Evolutionary conservation across 2,888 invertebrate genomes (phyloP).

Genomic region (Mongoloraphidia duomilia): DNA sequence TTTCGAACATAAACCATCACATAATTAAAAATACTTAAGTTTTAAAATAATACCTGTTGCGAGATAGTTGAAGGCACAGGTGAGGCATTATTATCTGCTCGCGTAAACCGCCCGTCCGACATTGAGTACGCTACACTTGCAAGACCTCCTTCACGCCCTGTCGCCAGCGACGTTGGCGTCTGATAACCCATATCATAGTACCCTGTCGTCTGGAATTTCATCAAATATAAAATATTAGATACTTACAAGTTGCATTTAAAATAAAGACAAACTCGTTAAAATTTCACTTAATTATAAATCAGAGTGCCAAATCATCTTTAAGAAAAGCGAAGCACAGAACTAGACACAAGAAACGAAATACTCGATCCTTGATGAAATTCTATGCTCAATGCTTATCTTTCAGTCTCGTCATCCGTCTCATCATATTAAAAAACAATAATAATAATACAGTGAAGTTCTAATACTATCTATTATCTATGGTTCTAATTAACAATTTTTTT

Average conservation of each 20-base stretch:
- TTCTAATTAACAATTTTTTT: too few relatives aligned
- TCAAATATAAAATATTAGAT: constrained; percentile 5
- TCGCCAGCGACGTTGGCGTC: constrained; percentile 54
- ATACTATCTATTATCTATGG: too few relatives aligned
- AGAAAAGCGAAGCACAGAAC: not conserved
- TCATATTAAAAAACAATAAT: constrained; percentile 13
- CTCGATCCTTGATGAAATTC: not conserved
- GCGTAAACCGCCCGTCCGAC: constrained; percentile 53
- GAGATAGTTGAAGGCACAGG: constrained; percentile 64
- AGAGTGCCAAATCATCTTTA: not conserved
- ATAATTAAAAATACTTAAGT: too few relatives aligned
- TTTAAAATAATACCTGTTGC: constrained; percentile 35
- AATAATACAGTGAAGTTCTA: too few relatives aligned
- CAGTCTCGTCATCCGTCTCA: constrained; percentile 25
- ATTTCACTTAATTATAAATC: not conserved
- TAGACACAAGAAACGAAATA: too few relatives aligned
- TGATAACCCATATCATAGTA: constrained; percentile 64
- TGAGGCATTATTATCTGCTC: constrained; percentile 66
- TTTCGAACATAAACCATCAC: too few relatives aligned
- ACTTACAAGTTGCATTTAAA: not conserved
- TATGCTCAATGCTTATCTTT: constrained; percentile 6
- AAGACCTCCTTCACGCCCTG: constrained; percentile 49
- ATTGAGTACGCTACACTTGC: constrained; percentile 55
- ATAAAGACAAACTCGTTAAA: not conserved
- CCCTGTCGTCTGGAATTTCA: constrained; percentile 30